These are phyloP conservation scores for fruit fly (Drosophila melanogaster) DNA, from an alignment of 1,140 invertebrate genomes.

Conservation along the genomic window Release_6_plus_ISO1_MT NT_037436.4:1133501-1134000, in stretches of 20 bases:
- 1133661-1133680: not conserved
- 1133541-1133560: slow-evolving; percentile 28
- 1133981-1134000: slow-evolving; percentile 31
- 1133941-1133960: slow-evolving; percentile 12
- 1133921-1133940: slow-evolving; percentile 37
- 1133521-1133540: not conserved
- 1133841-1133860: slow-evolving; percentile 10
- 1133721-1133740: slow-evolving; percentile 36
- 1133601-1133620: slow-evolving; percentile 67
- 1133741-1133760: slow-evolving; percentile 59
- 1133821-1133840: slow-evolving; percentile 47
- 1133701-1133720: not conserved
- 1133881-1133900: slow-evolving; percentile 18
- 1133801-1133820: slow-evolving; percentile 84
- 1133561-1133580: slow-evolving; percentile 82
- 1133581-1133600: slow-evolving; percentile 83
- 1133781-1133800: slow-evolving; percentile 81
- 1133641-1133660: slow-evolving; percentile 55
- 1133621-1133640: slow-evolving; percentile 73
- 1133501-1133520: slow-evolving; percentile 1
- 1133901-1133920: slow-evolving; percentile 58
- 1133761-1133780: slow-evolving; percentile 81
- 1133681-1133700: slow-evolving; percentile 2
- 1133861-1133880: slow-evolving; percentile 6
- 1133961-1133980: not conserved